Conservation (phyloP, 1,140 invertebrate species). For the Carposina sasakii region DNA sequence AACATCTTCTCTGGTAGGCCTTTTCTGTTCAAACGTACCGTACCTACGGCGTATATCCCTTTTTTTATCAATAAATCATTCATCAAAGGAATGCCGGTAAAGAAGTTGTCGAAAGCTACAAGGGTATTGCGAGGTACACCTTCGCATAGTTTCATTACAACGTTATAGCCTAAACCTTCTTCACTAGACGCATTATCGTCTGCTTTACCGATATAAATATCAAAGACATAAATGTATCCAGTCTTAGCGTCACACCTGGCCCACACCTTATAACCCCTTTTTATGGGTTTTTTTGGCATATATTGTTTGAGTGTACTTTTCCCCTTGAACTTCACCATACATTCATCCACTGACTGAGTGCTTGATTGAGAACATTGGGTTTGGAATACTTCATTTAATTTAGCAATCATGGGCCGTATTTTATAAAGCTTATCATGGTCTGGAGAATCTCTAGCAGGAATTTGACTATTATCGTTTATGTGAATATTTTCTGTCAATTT, state of each 20-base stretch:
- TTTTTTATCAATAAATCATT: slow-evolving; percentile 37
- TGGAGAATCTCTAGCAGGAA: slow-evolving; percentile 29
- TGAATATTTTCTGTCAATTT: slow-evolving; percentile 43
- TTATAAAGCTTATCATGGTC: slow-evolving; percentile 57
- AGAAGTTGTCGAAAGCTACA: slow-evolving; percentile 63
- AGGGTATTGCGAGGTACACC: slow-evolving; percentile 25
- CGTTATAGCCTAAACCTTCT: slow-evolving; percentile 40
- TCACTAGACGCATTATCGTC: slow-evolving; percentile 17
- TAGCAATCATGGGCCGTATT: slow-evolving; percentile 37
- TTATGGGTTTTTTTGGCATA: slow-evolving; percentile 48
- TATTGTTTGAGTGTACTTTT: slow-evolving; percentile 43
- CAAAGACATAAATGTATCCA: slow-evolving; percentile 43
- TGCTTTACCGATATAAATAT: slow-evolving; percentile 59
- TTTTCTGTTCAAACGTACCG: slow-evolving; percentile 37
- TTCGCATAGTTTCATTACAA: slow-evolving; percentile 38
- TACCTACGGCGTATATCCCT: slow-evolving; percentile 47
- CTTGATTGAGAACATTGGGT: slow-evolving; percentile 29
- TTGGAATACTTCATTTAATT: slow-evolving; percentile 32
- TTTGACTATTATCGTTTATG: slow-evolving; percentile 44
- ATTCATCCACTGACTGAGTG: slow-evolving; percentile 42
- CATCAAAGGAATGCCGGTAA: slow-evolving; percentile 41
- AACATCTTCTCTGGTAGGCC: not conserved
- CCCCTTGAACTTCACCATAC: slow-evolving; percentile 54
- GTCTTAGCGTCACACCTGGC: slow-evolving; percentile 14
- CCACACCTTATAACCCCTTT: slow-evolving; percentile 47